Evolutionary conservation across 1,140 invertebrate species (phyloP).

Genomic region (Elymnias hypermnestra): DNA sequence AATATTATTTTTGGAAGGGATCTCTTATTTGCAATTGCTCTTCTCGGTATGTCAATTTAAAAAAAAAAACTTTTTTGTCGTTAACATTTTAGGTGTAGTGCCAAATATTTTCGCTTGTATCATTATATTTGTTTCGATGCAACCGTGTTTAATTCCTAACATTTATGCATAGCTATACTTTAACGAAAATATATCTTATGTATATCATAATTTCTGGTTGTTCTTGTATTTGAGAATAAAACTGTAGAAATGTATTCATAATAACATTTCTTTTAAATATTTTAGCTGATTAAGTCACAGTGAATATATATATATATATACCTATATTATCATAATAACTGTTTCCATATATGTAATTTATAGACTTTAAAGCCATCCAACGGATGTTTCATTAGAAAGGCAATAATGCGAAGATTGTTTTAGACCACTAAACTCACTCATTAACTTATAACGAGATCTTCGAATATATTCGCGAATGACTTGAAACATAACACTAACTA

Average conservation of each 20-base stretch:
- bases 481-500: too few relatives aligned
- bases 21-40: slow-evolving; percentile 43
- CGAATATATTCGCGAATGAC: too few relatives aligned
- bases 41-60: slow-evolving; percentile 42
- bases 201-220: neutral
- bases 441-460: too few relatives aligned
- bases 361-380: too few relatives aligned
- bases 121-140: slow-evolving; percentile 15
- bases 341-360: too few relatives aligned
- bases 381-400: too few relatives aligned
- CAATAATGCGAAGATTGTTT: too few relatives aligned
- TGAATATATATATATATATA: slow-evolving; percentile 4
- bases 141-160: slow-evolving; percentile 10
- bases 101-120: slow-evolving; percentile 57
- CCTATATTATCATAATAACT: neutral
- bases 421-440: too few relatives aligned
- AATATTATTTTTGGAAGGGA: slow-evolving; percentile 44
- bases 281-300: slow-evolving; percentile 9
- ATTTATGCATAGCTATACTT: slow-evolving; percentile 7
- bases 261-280: neutral
- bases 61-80: slow-evolving; percentile 35
- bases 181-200: neutral
- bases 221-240: neutral
- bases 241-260: too few relatives aligned
- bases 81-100: slow-evolving; percentile 51